Evolutionary conservation across 2,888 invertebrate genomes (phyloP).

Genomic region (Catocala nupta): DNA sequence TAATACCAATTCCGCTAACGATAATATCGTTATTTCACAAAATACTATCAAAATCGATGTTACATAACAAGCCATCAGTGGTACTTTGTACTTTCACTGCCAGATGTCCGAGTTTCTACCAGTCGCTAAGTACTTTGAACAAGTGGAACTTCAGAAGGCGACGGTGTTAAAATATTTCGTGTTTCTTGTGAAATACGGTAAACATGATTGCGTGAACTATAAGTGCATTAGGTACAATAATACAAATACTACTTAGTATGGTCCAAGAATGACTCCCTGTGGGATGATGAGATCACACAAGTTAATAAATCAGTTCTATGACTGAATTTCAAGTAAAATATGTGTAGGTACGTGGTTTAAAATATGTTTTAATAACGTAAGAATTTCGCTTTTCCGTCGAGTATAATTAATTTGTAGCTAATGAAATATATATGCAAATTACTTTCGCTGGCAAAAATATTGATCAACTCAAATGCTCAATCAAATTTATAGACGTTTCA

Average conservation of each 20-base stretch:
- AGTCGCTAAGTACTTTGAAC: constrained; percentile 7
- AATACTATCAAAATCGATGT: constrained; percentile 37
- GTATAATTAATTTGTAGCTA: background rate
- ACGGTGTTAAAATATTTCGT: background rate
- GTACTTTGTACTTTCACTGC: constrained; percentile 49
- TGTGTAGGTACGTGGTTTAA: too few species aligned
- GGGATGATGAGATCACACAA: background rate
- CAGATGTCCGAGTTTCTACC: constrained; percentile 41
- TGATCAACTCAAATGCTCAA: background rate
- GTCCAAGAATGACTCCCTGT: background rate
- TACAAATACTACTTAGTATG: background rate
- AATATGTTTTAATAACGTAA: background rate
- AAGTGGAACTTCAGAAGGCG: constrained; percentile 13
- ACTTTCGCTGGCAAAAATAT: constrained; percentile 4
- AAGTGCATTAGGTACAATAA: background rate
- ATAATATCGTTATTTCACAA: constrained; percentile 18
- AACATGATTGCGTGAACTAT: background rate
- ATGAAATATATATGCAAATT: constrained; percentile 3
- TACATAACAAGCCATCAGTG: constrained; percentile 37
- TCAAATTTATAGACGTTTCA: background rate
- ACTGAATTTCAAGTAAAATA: too few species aligned
- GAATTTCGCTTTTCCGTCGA: background rate
- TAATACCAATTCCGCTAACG: constrained; percentile 10
- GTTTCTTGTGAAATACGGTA: background rate
- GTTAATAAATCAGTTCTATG: too few species aligned